phyloP scores from a whole-genome alignment of 2,888 invertebrate genomes.

The Aphodius granarius region DNA sequence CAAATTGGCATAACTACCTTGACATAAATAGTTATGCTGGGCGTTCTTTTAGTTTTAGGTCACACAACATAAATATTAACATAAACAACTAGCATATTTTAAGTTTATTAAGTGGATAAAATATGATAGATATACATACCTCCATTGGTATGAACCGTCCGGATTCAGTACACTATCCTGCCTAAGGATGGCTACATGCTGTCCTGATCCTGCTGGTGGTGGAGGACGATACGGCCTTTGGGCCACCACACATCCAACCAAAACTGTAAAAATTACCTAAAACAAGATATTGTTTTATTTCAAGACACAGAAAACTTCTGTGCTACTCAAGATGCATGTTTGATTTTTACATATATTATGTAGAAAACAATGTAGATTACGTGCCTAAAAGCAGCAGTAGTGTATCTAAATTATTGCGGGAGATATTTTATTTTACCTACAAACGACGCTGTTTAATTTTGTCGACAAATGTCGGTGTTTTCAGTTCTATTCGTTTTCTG shows the following conservation, averaged over 20 bases:
- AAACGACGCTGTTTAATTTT: too few relatives aligned
- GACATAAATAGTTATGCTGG: neutral
- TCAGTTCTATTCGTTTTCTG: too few relatives aligned
- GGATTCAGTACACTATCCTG: constrained; percentile 71
- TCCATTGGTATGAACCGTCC: constrained; percentile 63
- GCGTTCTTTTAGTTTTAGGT: neutral
- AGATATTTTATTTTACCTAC: too few relatives aligned
- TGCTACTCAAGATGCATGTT: too few relatives aligned
- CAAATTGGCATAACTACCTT: neutral
- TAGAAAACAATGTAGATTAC: too few relatives aligned
- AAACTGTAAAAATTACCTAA: constrained; percentile 13
- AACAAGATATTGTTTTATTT: neutral
- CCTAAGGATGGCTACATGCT: constrained; percentile 66
- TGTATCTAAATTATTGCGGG: too few relatives aligned
- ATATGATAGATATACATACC: constrained; percentile 4
- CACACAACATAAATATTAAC: neutral
- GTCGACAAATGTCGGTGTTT: too few relatives aligned
- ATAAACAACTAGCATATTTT: neutral
- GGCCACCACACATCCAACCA: constrained; percentile 17
- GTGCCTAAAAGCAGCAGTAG: too few relatives aligned
- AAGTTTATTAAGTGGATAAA: neutral
- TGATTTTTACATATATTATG: neutral
- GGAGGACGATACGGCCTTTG: constrained; percentile 16
- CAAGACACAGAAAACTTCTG: too few relatives aligned
- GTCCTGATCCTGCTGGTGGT: constrained; percentile 14